Evolutionary conservation across 1,140 invertebrate genomes (phyloP).

Genomic region (Ericerus pela): DNA sequence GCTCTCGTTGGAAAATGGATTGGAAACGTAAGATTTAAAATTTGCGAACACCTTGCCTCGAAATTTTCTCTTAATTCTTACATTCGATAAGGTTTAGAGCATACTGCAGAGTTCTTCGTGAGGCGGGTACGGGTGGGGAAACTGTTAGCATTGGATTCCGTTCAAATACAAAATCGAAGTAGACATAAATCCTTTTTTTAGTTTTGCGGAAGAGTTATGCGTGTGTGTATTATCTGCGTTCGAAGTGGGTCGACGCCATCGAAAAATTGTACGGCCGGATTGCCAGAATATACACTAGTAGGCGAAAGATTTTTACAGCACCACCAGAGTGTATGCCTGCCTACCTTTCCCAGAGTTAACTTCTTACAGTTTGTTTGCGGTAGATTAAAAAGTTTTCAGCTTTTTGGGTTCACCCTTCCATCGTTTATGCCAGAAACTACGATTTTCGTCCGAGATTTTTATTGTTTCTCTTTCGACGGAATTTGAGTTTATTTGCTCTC

Average conservation of each 20-base stretch:
- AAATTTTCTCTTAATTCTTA: constrained; percentile 6
- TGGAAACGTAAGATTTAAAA: too few relatives aligned
- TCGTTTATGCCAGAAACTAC: too few relatives aligned
- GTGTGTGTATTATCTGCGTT: constrained; percentile 3
- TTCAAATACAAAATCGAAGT: constrained; percentile 3
- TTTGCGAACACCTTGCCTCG: background rate
- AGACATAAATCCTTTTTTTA: constrained; percentile 9
- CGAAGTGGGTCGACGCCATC: too few relatives aligned
- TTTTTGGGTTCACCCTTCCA: too few relatives aligned
- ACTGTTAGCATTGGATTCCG: background rate
- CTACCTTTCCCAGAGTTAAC: constrained; percentile 1
- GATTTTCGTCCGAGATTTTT: too few relatives aligned
- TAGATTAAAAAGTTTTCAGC: constrained; percentile 9
- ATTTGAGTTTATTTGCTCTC: too few relatives aligned
- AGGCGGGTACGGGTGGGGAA: background rate
- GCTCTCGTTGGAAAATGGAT: too few relatives aligned
- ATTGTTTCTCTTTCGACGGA: too few relatives aligned
- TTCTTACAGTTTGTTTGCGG: background rate
- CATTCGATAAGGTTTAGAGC: too few relatives aligned
- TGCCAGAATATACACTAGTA: too few relatives aligned
- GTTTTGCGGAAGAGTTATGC: constrained; percentile 5
- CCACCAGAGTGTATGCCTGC: background rate
- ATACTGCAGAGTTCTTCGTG: too few relatives aligned
- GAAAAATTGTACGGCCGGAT: too few relatives aligned
- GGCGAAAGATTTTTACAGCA: background rate